Base-by-base conservation (phyloP, 1,140 invertebrate genomes). In the Spodoptera litura region DNA sequence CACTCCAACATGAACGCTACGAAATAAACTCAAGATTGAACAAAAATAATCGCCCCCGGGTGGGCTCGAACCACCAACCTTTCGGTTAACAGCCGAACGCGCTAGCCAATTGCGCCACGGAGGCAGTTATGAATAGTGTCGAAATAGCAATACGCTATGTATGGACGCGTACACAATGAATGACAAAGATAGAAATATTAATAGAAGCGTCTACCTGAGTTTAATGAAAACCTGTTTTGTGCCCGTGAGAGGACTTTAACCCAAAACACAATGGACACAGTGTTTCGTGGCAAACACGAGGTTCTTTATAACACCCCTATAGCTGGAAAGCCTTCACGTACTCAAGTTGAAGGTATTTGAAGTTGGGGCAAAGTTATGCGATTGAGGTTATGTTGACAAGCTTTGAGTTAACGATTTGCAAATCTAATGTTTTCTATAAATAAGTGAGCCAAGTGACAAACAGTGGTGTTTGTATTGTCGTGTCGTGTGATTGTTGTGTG, bases 11-110 rank as follows among this genome's bases (percentile, higher is more conserved):
- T 13, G 8, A 31, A 38, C 31, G 25, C 11, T 9, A 56, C 4
- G 8, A 2, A 56, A 15, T 55, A 2, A 31, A 10, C 20, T 2
- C 6, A 44, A 44, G 3, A 64, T 49, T 10, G 1, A 62, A 49
- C 35, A 77, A 72, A 78, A 66, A 75, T 38, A 62, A 38, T 88
- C 95, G 95, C 95, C 95, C 95, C 95, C 95, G 95, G 97, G 97
- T 97, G 96, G 97, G 96, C 96, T 97, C 96, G 97, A 97, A 97
- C 97, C 96, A 97, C 97, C 97, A 97, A 97, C 97, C 97, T 97
- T 97, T 96, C 96, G 96, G 96, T 96, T 96, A 96, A 96, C 96
- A 96, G 96, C 96, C 96, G 96, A 96, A 96, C 96, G 96, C 96
- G 97, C 97, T 97, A 97, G 95, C 96, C 89, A 72, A 92, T 96